Evolutionary conservation across 2,888 invertebrate species (phyloP), one percentile per base, ranked within the genome.

Genomic region (Drosophila koepferae): DNA sequence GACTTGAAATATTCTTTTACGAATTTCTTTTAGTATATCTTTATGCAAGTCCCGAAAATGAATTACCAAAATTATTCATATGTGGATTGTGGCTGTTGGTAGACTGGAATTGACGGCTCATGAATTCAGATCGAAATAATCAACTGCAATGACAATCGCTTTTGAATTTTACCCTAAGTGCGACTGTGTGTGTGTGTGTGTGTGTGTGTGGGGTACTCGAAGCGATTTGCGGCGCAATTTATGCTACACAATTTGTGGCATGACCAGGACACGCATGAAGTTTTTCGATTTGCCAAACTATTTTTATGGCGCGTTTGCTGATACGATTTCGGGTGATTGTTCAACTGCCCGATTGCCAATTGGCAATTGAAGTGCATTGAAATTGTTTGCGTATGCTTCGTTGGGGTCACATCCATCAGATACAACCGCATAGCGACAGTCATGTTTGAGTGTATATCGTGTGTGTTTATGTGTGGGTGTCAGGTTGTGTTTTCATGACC

Each of bases 231-330:
- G 53, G 56, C 66, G 65, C 80, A 88, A 77, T 83, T 82, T 77
- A 61, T 89, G 81, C 72, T 61, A 60, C 49, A 77, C 82, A 86
- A 83, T 83, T 83, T 80, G 72, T 36, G 44, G 58, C 38, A 49
- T 66, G 70, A 71, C 66, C 74, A 62, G 48, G 72, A 66, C 55
- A 40, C 71, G 55, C 54, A 60, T 31, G 61, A 75, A 60, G 71
- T 81, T 89, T 81, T 38, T 54, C 87, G 79, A 76, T 89, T 89
- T 70, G 70, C 54, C 51, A 69, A 86, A 86, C 87, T 71, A 86
- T 80, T 86, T 72, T 69, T 56, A 67, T 73, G 68, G 43, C 38
- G 38, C 20, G 46, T 44, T 68, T 59, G 66, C 51, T 69, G 69
- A 77, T 77, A 51, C 66, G 75, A 70, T 79, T 80, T 68, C 60